Evolutionary conservation across 2,888 invertebrate genomes (phyloP), one percentile per base, ranked within the genome.

Genomic region (Teleogryllus oceanicus): DNA sequence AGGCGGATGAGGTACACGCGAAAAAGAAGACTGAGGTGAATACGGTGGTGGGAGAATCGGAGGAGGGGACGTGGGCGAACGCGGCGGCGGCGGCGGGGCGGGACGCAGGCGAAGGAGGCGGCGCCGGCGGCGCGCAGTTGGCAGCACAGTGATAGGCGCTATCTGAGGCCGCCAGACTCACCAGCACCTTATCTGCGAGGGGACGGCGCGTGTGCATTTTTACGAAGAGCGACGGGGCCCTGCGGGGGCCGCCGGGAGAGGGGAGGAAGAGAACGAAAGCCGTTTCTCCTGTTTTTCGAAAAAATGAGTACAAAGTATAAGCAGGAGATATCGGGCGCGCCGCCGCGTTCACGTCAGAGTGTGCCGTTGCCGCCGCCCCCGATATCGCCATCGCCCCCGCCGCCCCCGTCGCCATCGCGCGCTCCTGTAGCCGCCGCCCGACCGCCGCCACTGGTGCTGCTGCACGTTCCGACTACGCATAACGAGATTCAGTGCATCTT

Each of bases 401-500:
- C 51, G 51, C 12, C 51, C 2, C 12, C 51, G 13, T 3, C 51
- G 51, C 51, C 51, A 2, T 16, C 16, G 51, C 51, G 18, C 51
- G 51, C 12, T 16, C 51, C 13, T 18, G 51, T 12, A 51, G 51
- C 13, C 12, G 51, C 51, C 18, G 51, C 51, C 51, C 13, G 18
- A 18, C 51, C 18, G 51, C 51, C 51, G 51, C 51, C 51, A 16
- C 51, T n/a, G n/a, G n/a, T 18, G 51, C 51, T 51, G 51, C 51
- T 51, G 51, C 51, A 51, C 51, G 51, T 3, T 51, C 18, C 13
- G 12, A 12, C 16, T 16, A 12, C 62, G 62, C 62, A 18, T 62
- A 62, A 62, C 62, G 62, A 62, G 62, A 62, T 62, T 62, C 62
- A 62, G 62, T 62, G 62, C 62, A 62, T 62, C 62, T 62, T 62